Evolutionary conservation across 2,888 invertebrate species (phyloP), one percentile per base, ranked within the genome.

Genomic region (Digitonthophagus gazella): DNA sequence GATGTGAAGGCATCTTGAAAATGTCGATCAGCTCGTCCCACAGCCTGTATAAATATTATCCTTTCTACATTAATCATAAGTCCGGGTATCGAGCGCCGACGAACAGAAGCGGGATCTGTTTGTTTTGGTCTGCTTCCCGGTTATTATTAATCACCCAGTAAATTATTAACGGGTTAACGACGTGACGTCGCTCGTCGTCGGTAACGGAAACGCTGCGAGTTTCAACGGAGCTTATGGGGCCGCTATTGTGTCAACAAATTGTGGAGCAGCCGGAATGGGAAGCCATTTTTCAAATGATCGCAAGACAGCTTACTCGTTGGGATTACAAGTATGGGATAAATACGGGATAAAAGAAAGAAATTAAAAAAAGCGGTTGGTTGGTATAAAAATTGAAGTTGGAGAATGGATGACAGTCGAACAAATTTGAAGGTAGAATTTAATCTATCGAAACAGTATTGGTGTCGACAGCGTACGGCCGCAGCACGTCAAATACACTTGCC

Each of bases 391-490:
- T 2, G 11, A 2, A 44, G 28, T n/a, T 44, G 28, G 28, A 44
- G 11, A 44, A 44, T 11, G 28, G 28, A 44, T 20, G 4, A 61
- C 61, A 61, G 61, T 19, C n/a, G 61, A 16, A 19, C 61, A 19
- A 61, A 61, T 61, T 61, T 19, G 18, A 2, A 16, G 61, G 19
- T 20, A 20, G 20, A 61, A 61, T 61, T 61, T 19, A 61, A 61
- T 61, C 61, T 61, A 61, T 61, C 61, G 19, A 20, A 20, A 19
- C 61, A n/a, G n/a, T 20, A 20, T 61, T 61, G 61, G 61, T 18
- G 61, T 18, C 61, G 61, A 61, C 61, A 61, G 19, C 20, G n/a
- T 18, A 19, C 20, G n/a, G 20, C 61, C 61, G 61, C 61, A 61
- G 19, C 20, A 18, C 20, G 61, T 61, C 61, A 61, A 61, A 61